Base-by-base conservation (phyloP, 2,888 invertebrate species). In the Trisateles emortualis region DNA sequence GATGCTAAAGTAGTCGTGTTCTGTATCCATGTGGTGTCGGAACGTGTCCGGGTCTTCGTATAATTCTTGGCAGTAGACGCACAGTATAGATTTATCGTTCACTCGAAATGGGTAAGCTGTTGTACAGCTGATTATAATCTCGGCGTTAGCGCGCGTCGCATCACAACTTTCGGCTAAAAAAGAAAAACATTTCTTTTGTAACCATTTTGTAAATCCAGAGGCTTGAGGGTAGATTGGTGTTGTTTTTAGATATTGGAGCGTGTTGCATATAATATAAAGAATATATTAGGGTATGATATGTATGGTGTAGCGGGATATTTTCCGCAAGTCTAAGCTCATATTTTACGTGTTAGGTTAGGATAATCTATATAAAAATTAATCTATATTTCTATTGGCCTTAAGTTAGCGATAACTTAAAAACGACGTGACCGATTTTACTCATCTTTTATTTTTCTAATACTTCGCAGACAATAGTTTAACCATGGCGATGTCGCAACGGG, bases 51-150 rank as follows among this genome's bases (percentile, higher is more conserved):
- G 86, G 41, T 90, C 87, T 39, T 88, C 87, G 75, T 75, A 90
- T 2, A 87, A 63, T 59, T 89, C 90, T 58, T 86, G 86, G 76
- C 90, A 92, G 81, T 87, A 90, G 49, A 90, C 90, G 81, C 92
- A 92, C 42, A 90, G 79, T 72, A 90, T 85, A 13, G 86, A 85
- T 56, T 87, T 91, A 78, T 88, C 87, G 76, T 88, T 88, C 38
- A 91, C 89, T 54, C 90, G 76, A 79, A 92, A 92, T 32, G 91
- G 91, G 67, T 86, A 88, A 26, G 90, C 91, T 59, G 90, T 91
- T n/a, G 90, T 85, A 79, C 76, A 81, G 53, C 84, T 81, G 63
- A 92, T 74, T 59, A 92, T 78, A 49, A 74, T 78, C 73, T 86
- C 87, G 61, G 90, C 90, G 81, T 92, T 92, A 61, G 79, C 71